Base-by-base conservation (phyloP, 2,797 vertebrate species). In the Argentina silus region DNA sequence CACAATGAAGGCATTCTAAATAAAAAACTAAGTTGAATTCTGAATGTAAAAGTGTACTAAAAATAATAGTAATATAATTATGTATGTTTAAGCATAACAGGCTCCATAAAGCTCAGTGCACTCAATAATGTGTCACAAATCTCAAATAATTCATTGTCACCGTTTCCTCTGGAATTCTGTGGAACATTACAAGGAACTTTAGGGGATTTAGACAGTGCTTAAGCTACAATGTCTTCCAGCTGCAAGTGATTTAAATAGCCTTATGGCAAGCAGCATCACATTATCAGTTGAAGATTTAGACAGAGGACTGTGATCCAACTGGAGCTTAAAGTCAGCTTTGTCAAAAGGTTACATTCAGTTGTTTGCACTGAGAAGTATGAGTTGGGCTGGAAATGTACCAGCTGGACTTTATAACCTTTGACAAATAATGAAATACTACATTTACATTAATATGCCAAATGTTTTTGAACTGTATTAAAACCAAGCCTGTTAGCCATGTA, bases 171-270 rank as follows among this genome's bases (percentile, higher is more conserved):
- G 76, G 81, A 87, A 83, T 74, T 76, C 79, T 80, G 82, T 70
- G 74, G 78, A 84, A 87, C 83, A 88, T 89, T 83, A 86, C 83
- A 82, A 87, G 87, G 79, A 83, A 75, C 81, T 59, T 86, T 85
- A 14, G 80, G 86, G 85, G 81, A 85, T 85, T 90, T 83, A 84
- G 80, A 56, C 10, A 66, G 65, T 77, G 84, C 82, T 86, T 82
- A 83, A 78, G 85, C 83, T 84, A 82, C 74, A 81, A 79, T 83
- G 83, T 87, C 82, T 89, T 82, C 82, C 83, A 90, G 81, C 84
- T 83, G 81, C 72, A 85, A 84, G 81, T 85, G 86, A 82, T 85
- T 36, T 36, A 36, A 36, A 36, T 36, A 36, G 27, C 27, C 27
- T 36, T 81, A 81, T 86, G 85, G 86, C 84, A 83, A 83, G 81